Evolutionary conservation across 2,797 vertebrate genomes (phyloP).

Genomic region (Avahi laniger): DNA sequence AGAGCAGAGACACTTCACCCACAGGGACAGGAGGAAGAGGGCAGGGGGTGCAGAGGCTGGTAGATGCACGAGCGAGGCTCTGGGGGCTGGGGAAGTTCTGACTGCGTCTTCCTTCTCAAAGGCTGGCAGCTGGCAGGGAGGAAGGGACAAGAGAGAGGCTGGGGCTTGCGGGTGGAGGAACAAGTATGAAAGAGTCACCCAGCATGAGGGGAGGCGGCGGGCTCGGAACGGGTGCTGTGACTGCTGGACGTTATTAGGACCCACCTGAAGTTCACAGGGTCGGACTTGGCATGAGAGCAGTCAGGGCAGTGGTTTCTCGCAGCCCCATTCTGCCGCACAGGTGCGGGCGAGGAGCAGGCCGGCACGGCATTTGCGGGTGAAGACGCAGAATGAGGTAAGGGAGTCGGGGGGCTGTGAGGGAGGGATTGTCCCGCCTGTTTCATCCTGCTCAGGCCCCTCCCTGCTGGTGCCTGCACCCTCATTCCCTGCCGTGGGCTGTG

Average conservation of each 20-base stretch:
- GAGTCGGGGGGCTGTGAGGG: not conserved
- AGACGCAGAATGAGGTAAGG: not conserved
- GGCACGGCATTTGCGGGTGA: not conserved
- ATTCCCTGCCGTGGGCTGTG: not conserved
- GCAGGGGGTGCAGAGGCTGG: not conserved
- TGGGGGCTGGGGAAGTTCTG: not conserved
- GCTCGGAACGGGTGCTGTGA: accelerated
- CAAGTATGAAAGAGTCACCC: not conserved
- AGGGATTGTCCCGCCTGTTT: not conserved
- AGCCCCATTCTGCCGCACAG: not conserved
- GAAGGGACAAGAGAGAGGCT: not conserved
- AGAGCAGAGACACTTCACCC: not conserved
- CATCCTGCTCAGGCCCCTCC: not conserved
- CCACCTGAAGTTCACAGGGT: not conserved
- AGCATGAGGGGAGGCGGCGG: accelerated
- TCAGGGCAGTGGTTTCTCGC: not conserved
- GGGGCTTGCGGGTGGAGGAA: not conserved
- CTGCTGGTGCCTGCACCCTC: not conserved
- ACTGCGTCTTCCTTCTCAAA: not conserved
- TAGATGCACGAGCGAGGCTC: not conserved
- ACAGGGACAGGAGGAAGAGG: not conserved
- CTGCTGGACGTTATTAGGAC: not conserved
- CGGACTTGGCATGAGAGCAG: not conserved
- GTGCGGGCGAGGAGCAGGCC: not conserved
- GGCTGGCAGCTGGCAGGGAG: not conserved